A percentile compares a stretch with the other conserved stretches of the same genome.
Conservation (phyloP, 1,140 invertebrate genomes). For the Leguminivora glycinivorella region DNA sequence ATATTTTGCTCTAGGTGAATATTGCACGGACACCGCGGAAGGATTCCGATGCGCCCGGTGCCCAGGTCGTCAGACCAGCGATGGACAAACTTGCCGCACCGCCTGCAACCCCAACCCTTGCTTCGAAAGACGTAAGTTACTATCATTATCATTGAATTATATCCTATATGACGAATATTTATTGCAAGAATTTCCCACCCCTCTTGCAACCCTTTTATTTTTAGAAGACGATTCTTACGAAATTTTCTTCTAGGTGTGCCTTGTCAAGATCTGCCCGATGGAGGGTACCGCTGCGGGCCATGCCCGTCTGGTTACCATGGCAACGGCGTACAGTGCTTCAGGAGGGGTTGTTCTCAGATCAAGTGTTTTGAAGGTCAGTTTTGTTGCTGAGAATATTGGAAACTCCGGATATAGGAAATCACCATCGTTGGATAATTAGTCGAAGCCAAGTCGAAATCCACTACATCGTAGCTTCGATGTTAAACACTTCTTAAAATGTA, state of each 20-base stretch:
- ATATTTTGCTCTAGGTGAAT: no score
- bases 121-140: conserved; percentile 72
- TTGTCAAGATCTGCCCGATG: conserved; percentile 59
- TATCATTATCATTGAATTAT: no score
- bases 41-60: conserved; percentile 91
- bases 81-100: conserved; percentile 88
- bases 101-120: conserved; percentile 88
- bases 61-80: conserved; percentile 89
- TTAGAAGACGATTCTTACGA: neutral
- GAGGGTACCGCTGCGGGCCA: conserved; percentile 57
- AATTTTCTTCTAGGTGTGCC: conserved; percentile 46
- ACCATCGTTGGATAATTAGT: no score
- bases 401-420: no score
- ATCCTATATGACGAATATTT: no score
- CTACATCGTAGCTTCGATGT: no score
- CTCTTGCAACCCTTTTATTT: no score
- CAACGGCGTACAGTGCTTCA: conserved; percentile 59
- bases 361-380: conserved; percentile 59
- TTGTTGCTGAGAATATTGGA: no score
- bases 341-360: conserved; percentile 48
- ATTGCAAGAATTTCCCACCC: no score
- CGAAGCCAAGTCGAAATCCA: no score
- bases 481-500: no score
- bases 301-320: conserved; percentile 63
- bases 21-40: conserved; percentile 86